These are phyloP conservation scores for Ashinkailepas kermadecensis DNA, from an alignment of 2,888 invertebrate genomes.

Conservation along the genomic window DNA sequence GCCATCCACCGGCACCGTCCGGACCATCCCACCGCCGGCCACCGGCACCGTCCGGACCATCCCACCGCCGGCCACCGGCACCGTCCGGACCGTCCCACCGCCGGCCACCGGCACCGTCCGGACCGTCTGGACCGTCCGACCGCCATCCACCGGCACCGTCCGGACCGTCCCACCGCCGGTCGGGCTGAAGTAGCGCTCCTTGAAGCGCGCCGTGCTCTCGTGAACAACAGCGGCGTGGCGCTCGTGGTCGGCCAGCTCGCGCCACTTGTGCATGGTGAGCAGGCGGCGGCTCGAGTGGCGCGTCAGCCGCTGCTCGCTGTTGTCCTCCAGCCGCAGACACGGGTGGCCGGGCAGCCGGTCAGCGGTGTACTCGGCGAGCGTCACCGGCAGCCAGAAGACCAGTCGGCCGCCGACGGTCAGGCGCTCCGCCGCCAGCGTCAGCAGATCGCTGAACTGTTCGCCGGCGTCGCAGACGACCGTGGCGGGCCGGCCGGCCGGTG, in stretches of 20 bases:
- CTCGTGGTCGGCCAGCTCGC: constrained; percentile 22
- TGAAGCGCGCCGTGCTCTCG: background rate
- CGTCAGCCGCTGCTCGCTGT: constrained; percentile 82
- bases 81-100: too few species aligned
- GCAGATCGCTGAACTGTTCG: constrained; percentile 72
- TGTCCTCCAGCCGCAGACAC: constrained; percentile 65
- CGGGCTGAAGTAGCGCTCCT: background rate
- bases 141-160: too few species aligned
- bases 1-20: too few species aligned
- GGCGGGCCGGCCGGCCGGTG: constrained; percentile 41
- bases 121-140: too few species aligned
- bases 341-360: constrained; percentile 70
- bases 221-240: background rate
- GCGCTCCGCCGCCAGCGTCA: constrained; percentile 71
- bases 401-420: constrained; percentile 68
- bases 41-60: too few species aligned
- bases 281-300: constrained; percentile 70
- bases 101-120: too few species aligned
- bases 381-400: constrained; percentile 95
- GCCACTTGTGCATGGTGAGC: constrained; percentile 73
- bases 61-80: too few species aligned
- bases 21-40: too few species aligned
- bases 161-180: too few species aligned
- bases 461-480: constrained; percentile 77
- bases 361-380: constrained; percentile 62